phyloP scores from a whole-genome alignment of 2,888 invertebrate species.

The Acleris emargana region DNA sequence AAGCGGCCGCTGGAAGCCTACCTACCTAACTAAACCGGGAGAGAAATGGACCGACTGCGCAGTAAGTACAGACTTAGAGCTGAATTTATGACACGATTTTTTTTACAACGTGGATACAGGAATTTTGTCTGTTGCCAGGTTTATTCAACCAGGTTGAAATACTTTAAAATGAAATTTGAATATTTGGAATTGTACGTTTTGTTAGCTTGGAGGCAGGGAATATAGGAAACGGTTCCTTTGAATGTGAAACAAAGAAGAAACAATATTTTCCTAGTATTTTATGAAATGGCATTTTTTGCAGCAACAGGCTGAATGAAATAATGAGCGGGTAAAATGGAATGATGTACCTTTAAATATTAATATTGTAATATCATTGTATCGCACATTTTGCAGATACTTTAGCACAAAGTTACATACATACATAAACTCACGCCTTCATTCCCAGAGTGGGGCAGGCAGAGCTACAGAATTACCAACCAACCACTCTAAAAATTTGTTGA shows the following conservation, averaged over 20 bases:
- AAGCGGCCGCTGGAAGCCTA: slow-evolving; percentile 45
- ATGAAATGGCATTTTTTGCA: slow-evolving; percentile 1
- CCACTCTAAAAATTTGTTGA: too few relatives aligned
- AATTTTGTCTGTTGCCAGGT: slow-evolving; percentile 41
- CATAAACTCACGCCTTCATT: too few relatives aligned
- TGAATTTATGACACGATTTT: slow-evolving; percentile 57
- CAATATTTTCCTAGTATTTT: slow-evolving; percentile 18
- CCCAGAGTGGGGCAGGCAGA: too few relatives aligned
- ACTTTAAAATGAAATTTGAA: slow-evolving; percentile 31
- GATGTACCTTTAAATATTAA: too few relatives aligned
- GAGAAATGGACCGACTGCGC: slow-evolving; percentile 69
- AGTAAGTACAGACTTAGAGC: slow-evolving; percentile 62
- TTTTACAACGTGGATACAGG: slow-evolving; percentile 57
- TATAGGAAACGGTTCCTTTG: slow-evolving; percentile 26
- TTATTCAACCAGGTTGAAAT: slow-evolving; percentile 40
- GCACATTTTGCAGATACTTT: not conserved
- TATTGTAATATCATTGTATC: not conserved
- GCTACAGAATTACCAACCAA: too few relatives aligned
- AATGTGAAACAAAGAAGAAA: slow-evolving; percentile 22
- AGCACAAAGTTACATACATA: too few relatives aligned
- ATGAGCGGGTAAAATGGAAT: not conserved
- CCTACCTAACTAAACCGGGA: slow-evolving; percentile 46
- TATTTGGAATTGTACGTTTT: slow-evolving; percentile 25
- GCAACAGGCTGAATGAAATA: not conserved
- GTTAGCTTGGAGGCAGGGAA: slow-evolving; percentile 22